A percentile compares a stretch with the other conserved stretches of the same genome.
These are phyloP conservation scores for Otocyon megalotis DNA, from an alignment of 2,113 vertebrate genomes.

Conservation along the genomic window DNA sequence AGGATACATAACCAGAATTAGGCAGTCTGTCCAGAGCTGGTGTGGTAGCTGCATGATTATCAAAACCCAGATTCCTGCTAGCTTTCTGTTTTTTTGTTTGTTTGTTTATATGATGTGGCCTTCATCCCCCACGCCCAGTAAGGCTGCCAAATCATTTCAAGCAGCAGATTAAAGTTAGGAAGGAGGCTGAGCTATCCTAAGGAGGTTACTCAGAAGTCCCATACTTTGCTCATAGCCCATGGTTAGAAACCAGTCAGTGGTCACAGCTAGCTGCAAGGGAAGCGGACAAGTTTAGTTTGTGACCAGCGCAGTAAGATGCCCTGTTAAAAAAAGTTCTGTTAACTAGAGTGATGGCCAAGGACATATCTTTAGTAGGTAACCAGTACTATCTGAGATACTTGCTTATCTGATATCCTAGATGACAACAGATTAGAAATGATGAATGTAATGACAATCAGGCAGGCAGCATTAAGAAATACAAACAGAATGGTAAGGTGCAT, in stretches of 20 bases:
- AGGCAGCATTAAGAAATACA: neutral
- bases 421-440: neutral
- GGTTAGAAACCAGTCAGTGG: neutral
- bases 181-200: neutral
- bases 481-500: neutral
- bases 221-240: neutral
- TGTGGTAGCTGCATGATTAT: neutral
- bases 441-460: neutral
- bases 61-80: neutral
- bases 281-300: neutral
- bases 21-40: neutral
- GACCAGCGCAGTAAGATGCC: neutral
- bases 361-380: neutral
- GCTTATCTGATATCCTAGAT: neutral
- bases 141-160: neutral
- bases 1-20: neutral
- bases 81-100: neutral
- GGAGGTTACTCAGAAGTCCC: neutral
- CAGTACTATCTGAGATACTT: neutral
- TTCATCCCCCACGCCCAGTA: neutral
- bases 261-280: neutral
- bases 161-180: neutral
- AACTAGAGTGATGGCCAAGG: neutral
- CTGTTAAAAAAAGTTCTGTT: neutral
- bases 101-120: neutral